Base-by-base conservation (phyloP, 1,140 invertebrate species). In the Drosophila leontia region DNA sequence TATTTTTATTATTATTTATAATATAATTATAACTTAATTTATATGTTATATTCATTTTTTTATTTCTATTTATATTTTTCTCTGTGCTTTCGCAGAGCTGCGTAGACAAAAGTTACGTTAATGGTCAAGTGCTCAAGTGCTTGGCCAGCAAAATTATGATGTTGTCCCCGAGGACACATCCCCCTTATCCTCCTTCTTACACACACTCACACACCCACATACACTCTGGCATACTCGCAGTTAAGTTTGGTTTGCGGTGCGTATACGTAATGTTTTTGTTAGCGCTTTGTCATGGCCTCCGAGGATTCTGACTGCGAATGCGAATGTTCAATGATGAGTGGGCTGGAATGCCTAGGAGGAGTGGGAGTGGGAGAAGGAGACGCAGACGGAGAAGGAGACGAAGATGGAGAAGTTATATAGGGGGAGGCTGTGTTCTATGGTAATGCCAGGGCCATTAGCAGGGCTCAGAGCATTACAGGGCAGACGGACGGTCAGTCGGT, bases 111-210 rank as follows among this genome's bases (percentile, higher is more conserved):
- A 87, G 79, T 87, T 65, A 79, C 71, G 81, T 87, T 87, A 87
- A 86, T 86, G 83, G 76, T 67, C 83, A 87, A 81, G 83, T 82
- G 81, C 85, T 82, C 65, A 85, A 86, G 74, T 86, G 83, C 84
- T 79, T 69, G 59, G 76, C 71, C 71, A 83, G 81, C 82, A 82
- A 59, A 85, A 85, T 84, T 84, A 81, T 84, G 75, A 81, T 83
- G 78, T 23, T 47, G 65, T 56, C 67, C 75, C 60, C 26, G 44
- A 68, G 79, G 37, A 56, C n/a, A 35, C 48, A 48, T 23, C 45
- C 15, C 55, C 32, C 42, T 5, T 29, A 29, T 5, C 6, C 32
- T 5, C 6, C 23, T n/a, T 29, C 41, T 29, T 19, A 37, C n/a
- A 34, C 34, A 37, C n/a, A 34, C 34, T 50, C 39, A 19, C 41